Evolutionary conservation across 2,113 vertebrate species (phyloP).

Genomic region (Alouatta palliata): DNA sequence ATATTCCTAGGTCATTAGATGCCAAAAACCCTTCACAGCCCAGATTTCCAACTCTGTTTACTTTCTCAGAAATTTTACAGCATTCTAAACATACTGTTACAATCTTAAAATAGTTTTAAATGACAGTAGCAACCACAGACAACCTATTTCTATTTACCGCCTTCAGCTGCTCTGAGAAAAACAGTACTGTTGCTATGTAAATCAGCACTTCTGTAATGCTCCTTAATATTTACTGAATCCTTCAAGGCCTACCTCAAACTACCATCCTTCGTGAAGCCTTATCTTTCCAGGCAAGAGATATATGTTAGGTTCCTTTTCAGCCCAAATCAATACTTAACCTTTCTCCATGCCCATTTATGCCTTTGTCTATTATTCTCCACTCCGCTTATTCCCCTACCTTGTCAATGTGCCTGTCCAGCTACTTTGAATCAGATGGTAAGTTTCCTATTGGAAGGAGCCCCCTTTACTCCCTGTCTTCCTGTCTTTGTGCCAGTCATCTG

Average conservation of each 20-base stretch:
- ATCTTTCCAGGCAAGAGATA: neutral
- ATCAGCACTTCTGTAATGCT: conserved; percentile 8
- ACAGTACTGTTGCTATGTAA: conserved; percentile 35
- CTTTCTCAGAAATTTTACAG: conserved; percentile 24
- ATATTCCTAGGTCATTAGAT: neutral
- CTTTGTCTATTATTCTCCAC: neutral
- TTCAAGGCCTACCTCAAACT: conserved; percentile 35
- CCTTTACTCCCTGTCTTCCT: neutral
- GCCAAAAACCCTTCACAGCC: neutral
- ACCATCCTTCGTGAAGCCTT: conserved; percentile 14
- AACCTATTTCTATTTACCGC: conserved; percentile 35
- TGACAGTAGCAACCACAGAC: neutral
- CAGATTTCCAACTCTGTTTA: conserved; percentile 28
- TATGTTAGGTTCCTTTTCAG: neutral
- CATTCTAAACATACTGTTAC: conserved; percentile 30
- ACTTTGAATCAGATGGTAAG: neutral
- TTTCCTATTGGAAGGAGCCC: neutral
- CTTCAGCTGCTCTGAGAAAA: neutral
- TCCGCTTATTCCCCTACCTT: neutral
- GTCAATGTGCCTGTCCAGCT: neutral
- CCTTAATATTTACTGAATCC: conserved; percentile 39
- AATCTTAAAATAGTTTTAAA: conserved; percentile 30
- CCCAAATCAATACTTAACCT: neutral
- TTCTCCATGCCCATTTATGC: neutral
- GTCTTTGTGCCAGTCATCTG: neutral